These are phyloP conservation scores for Sitta europaea DNA, from an alignment of 2,113 vertebrate genomes.

Conservation along the genomic window DNA sequence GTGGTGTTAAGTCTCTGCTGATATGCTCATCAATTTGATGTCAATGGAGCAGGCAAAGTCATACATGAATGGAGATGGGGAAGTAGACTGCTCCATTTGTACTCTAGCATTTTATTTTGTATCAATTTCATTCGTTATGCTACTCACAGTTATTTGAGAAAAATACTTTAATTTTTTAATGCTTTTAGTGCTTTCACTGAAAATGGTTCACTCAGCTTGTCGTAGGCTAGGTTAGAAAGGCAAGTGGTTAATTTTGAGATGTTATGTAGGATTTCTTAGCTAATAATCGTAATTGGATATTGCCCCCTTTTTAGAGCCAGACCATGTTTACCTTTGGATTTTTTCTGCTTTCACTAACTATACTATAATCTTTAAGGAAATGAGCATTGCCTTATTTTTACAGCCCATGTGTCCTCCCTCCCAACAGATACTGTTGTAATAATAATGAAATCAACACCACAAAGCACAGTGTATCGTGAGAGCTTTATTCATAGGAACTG, in stretches of 20 bases:
- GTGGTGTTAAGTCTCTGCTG: neutral
- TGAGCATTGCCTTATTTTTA: neutral
- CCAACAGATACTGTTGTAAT: neutral
- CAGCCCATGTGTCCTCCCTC: neutral
- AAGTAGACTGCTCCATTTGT: neutral
- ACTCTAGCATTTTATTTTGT: neutral
- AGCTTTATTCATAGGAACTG: neutral
- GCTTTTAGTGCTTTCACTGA: neutral
- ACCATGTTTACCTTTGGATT: neutral
- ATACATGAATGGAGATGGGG: neutral
- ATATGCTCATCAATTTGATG: neutral
- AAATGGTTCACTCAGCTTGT: neutral
- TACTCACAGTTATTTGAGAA: neutral
- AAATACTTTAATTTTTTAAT: neutral
- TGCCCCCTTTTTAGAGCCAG: neutral
- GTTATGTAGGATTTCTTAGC: neutral
- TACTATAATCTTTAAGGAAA: neutral
- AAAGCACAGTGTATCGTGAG: neutral
- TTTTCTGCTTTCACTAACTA: neutral
- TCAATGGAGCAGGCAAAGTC: neutral
- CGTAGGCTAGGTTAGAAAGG: neutral
- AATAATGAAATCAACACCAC: neutral
- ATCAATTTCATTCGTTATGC: neutral
- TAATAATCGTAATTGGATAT: neutral
- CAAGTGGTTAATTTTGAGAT: neutral